These are phyloP conservation scores for Danionella dracula DNA, from an alignment of 2,797 vertebrate genomes.

Conservation along the genomic window DNA sequence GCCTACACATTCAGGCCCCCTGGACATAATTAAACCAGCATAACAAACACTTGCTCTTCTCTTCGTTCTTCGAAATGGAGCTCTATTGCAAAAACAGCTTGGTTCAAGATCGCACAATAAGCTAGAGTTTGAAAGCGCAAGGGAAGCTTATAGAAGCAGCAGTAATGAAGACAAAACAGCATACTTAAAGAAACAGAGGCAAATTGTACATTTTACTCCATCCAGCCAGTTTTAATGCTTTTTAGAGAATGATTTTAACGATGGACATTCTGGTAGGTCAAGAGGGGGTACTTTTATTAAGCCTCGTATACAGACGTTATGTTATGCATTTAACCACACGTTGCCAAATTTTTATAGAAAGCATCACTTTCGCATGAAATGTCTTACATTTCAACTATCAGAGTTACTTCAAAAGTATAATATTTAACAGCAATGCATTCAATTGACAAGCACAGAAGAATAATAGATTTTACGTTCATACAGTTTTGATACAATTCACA, in stretches of 20 bases:
- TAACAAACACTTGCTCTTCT: conserved; percentile 76
- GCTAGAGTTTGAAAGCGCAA: conserved; percentile 54
- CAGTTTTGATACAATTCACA: no score
- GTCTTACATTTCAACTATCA: no score
- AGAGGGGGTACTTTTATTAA: neutral
- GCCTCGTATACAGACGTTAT: neutral
- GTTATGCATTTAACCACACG: neutral
- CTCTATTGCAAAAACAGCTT: conserved; percentile 57
- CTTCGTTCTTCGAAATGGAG: conserved; percentile 61
- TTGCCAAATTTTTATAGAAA: neutral
- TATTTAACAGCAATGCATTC: no score
- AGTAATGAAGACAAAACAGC: conserved; percentile 54
- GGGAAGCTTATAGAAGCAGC: conserved; percentile 57
- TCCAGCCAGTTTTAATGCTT: conserved; percentile 22
- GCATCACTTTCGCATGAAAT: no score
- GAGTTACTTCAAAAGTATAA: no score
- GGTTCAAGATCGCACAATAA: conserved; percentile 61
- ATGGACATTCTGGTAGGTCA: conserved; percentile 3
- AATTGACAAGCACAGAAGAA: no score
- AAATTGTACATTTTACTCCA: conserved; percentile 16
- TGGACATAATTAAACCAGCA: conserved; percentile 81
- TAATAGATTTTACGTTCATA: no score
- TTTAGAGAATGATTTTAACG: conserved; percentile 17
- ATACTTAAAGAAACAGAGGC: conserved; percentile 6
- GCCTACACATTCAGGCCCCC: conserved; percentile 70